These are phyloP conservation scores for Lordiphosa fenestrarum DNA, from an alignment of 2,888 invertebrate species.

Conservation along the genomic window DNA sequence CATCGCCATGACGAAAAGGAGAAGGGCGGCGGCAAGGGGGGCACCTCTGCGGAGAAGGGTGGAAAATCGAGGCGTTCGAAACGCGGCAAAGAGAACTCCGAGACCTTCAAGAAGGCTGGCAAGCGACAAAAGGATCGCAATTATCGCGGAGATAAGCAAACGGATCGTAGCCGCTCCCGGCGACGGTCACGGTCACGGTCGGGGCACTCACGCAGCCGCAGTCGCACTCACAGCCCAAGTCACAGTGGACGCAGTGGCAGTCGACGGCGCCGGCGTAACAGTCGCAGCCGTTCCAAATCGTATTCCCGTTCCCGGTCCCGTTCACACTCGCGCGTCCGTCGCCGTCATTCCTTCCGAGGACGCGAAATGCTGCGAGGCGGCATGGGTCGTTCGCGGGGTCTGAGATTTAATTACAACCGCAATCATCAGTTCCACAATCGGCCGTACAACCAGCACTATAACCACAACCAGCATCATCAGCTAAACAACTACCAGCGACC, in stretches of 20 bases:
- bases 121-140: slow-evolving; percentile 89
- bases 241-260: slow-evolving; percentile 10
- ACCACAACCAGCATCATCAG: slow-evolving; percentile 27
- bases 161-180: slow-evolving; percentile 20
- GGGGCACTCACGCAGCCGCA: slow-evolving; percentile 28
- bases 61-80: slow-evolving; percentile 49
- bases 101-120: slow-evolving; percentile 89
- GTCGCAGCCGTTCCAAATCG: slow-evolving; percentile 57
- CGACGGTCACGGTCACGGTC: slow-evolving; percentile 28
- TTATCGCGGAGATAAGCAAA: slow-evolving; percentile 86
- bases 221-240: slow-evolving; percentile 21
- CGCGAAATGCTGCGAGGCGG: slow-evolving; percentile 28
- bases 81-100: slow-evolving; percentile 79
- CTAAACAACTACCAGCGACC: slow-evolving; percentile 65
- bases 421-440: slow-evolving; percentile 44
- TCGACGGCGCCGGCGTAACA: slow-evolving; percentile 42
- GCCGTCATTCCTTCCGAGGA: slow-evolving; percentile 28
- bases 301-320: slow-evolving; percentile 43
- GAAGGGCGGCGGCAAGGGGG: not conserved
- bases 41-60: not conserved
- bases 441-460: slow-evolving; percentile 25
- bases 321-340: slow-evolving; percentile 44
- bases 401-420: slow-evolving; percentile 48
- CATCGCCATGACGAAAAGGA: slow-evolving; percentile 30
- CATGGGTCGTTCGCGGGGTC: slow-evolving; percentile 30